Evolutionary conservation across 2,113 vertebrate genomes (phyloP), one percentile per base, ranked within the genome.

Genomic region (Sapajus apella): DNA sequence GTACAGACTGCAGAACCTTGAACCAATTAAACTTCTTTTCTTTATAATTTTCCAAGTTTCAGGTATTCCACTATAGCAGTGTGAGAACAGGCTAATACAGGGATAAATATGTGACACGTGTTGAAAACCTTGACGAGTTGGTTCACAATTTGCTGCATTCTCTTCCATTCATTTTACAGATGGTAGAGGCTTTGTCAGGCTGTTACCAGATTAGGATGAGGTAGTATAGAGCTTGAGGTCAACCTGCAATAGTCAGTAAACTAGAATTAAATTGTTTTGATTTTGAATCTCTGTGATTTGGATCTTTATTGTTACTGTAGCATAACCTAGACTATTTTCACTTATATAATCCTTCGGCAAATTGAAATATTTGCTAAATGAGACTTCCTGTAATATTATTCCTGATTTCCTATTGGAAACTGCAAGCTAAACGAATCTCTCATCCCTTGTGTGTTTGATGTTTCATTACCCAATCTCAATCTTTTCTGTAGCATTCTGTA

Each of bases 311-410:
- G 27, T 76, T 61, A 12, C 77, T 61, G 13, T 8, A 79, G 72
- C 77, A 84, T 17, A 92, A 70, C 5, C 14, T 77, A 70, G 13
- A 11, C 6, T 61, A 61, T 84, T 92, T 81, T 76, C 37, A 82
- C 17, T 84, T n/a, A 79, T 64, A 84, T 50, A 40, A 35, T 58
- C 43, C 73, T 16, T 81, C 18, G 81, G 23, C 18, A 68, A 50
- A 50, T 94, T 94, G 55, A 82, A 27, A 91, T 91, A 25, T 87
- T 87, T 82, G 40, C 40, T 91, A 75, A 80, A 37, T 96, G 66
- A 76, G 58, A 80, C 86, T 94, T 82, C 91, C 68, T 82, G 37
- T 87, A 37, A 96, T 1, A 16, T 94, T 91, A 87, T 43, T 58
- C 45, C 37, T 75, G 56, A 91, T 37, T 55, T 35, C 27, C 10